Conservation (phyloP, 2,113 vertebrate species). For the Sorex araneus region DNA sequence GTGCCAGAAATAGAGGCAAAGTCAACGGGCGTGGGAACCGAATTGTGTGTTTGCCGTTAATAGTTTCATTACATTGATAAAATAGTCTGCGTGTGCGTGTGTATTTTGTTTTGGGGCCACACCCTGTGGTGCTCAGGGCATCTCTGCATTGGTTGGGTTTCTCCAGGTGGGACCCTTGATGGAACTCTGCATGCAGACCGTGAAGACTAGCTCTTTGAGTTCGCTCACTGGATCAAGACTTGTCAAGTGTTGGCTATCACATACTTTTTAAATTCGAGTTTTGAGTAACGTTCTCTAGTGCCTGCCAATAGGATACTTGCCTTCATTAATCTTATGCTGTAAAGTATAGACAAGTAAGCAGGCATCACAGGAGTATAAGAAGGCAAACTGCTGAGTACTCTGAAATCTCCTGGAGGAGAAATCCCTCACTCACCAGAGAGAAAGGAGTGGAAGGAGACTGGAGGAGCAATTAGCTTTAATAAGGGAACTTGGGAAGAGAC, state of each 20-base stretch:
- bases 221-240: background rate
- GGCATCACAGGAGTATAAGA: background rate
- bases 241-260: background rate
- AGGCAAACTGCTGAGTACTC: slow-evolving; percentile 6
- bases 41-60: background rate
- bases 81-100: no score
- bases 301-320: background rate
- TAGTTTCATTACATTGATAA: background rate
- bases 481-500: background rate
- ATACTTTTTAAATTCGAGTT: background rate
- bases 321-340: background rate
- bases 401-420: background rate
- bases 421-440: background rate
- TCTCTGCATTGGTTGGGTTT: no score
- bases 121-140: no score
- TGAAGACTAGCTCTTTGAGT: no score
- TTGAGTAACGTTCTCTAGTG: slow-evolving; percentile 29
- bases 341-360: background rate
- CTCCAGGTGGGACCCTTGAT: no score
- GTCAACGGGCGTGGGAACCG: background rate
- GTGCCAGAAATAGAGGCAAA: slow-evolving; percentile 43
- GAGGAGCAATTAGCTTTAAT: background rate
- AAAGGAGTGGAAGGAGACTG: background rate
- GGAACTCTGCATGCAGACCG: no score
- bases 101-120: no score